These are phyloP conservation scores for Hipparchia sbordonii DNA, from an alignment of 2,888 invertebrate genomes.

Conservation along the genomic window DNA sequence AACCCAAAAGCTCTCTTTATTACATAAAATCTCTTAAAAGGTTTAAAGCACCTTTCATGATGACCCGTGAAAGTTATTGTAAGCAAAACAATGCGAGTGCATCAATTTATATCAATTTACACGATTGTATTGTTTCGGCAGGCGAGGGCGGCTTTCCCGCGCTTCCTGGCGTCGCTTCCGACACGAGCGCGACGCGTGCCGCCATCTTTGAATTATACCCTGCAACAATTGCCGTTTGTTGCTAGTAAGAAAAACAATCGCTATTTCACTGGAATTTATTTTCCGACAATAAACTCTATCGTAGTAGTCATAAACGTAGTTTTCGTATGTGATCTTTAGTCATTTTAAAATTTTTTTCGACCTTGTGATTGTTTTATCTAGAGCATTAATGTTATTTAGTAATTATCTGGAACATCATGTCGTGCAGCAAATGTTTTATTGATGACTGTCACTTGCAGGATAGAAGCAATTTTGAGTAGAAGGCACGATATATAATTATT, in stretches of 20 bases:
- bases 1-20: background rate
- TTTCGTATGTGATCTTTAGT: constrained; percentile 38
- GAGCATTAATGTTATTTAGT: constrained; percentile 73
- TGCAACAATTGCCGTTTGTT: constrained; percentile 66
- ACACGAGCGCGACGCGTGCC: constrained; percentile 77
- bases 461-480: constrained; percentile 64
- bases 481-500: constrained; percentile 47
- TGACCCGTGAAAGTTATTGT: constrained; percentile 33
- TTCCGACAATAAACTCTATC: constrained; percentile 43
- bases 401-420: constrained; percentile 72
- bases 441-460: constrained; percentile 57
- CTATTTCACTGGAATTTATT: constrained; percentile 30
- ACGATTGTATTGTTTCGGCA: constrained; percentile 72
- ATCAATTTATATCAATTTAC: constrained; percentile 83
- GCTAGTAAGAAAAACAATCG: constrained; percentile 59
- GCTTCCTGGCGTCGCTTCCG: constrained; percentile 74
- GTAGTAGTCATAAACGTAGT: constrained; percentile 12
- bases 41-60: constrained; percentile 41
- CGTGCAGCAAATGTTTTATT: constrained; percentile 63
- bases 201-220: constrained; percentile 78
- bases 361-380: constrained; percentile 73
- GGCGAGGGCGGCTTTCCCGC: constrained; percentile 68
- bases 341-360: constrained; percentile 30
- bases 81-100: constrained; percentile 65
- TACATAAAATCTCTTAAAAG: constrained; percentile 10